phyloP scores from a whole-genome alignment of 2,797 vertebrate species.

The Ciconia nigra region DNA sequence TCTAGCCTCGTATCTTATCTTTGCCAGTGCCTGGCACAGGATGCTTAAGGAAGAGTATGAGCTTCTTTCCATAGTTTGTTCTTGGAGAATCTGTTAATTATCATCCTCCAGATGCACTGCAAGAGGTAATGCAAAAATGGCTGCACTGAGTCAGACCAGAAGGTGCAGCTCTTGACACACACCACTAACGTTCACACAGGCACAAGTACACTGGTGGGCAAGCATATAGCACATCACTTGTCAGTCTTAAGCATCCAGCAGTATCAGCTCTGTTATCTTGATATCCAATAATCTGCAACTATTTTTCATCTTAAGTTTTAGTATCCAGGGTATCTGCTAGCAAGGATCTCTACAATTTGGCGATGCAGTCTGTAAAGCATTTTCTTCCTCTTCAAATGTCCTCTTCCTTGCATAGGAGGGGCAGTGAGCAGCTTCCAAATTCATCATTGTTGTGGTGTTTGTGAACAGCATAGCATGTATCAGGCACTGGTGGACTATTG shows the following conservation, averaged over 20 bases:
- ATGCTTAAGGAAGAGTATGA: neutral
- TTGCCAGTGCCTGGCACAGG: neutral
- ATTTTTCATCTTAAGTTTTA: neutral
- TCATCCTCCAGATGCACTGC: neutral
- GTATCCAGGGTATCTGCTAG: neutral
- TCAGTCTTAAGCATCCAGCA: neutral
- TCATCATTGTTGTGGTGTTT: neutral
- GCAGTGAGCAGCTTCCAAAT: neutral
- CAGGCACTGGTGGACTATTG: neutral
- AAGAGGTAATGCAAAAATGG: neutral
- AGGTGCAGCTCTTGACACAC: accelerated
- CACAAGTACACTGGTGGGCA: neutral
- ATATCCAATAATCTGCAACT: neutral
- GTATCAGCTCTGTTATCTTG: neutral
- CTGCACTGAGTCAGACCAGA: neutral
- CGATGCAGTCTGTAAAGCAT: neutral
- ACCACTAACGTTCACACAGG: neutral
- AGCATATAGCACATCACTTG: neutral
- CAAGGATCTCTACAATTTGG: neutral
- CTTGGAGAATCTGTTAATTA: neutral
- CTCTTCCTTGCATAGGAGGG: neutral
- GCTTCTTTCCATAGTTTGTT: neutral
- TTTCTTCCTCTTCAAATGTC: neutral
- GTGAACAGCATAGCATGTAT: accelerated
- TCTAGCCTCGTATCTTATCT: neutral